phyloP scores from a whole-genome alignment of 2,888 invertebrate genomes.

The Laspeyria flexula region DNA sequence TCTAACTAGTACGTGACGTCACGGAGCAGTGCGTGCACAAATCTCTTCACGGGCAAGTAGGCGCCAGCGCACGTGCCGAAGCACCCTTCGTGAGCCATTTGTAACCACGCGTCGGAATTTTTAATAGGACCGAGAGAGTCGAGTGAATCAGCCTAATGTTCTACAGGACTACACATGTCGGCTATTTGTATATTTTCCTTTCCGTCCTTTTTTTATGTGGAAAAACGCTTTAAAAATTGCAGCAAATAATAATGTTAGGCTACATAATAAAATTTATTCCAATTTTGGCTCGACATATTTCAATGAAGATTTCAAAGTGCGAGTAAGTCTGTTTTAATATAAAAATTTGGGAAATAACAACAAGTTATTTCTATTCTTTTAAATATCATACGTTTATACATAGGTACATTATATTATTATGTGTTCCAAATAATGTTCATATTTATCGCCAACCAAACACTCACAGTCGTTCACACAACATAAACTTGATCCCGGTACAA shows the following conservation, averaged over 20 bases:
- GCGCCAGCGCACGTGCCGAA: slow-evolving; percentile 43
- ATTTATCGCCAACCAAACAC: slow-evolving; percentile 4
- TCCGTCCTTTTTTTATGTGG: not conserved
- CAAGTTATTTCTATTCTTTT: not conserved
- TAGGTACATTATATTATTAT: too few species aligned
- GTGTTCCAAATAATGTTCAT: too few species aligned
- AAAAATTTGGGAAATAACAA: too few species aligned
- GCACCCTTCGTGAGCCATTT: slow-evolving; percentile 39
- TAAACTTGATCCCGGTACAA: slow-evolving; percentile 16
- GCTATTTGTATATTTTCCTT: not conserved
- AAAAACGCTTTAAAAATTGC: too few species aligned
- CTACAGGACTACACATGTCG: slow-evolving; percentile 17
- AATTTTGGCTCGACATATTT: too few species aligned
- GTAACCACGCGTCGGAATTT: slow-evolving; percentile 55
- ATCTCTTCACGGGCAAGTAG: slow-evolving; percentile 30
- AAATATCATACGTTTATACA: too few species aligned
- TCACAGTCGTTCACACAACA: slow-evolving; percentile 21
- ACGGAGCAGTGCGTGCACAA: slow-evolving; percentile 34
- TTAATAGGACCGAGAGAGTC: slow-evolving; percentile 48
- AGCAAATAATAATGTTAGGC: too few species aligned
- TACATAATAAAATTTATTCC: too few species aligned
- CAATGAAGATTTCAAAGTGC: too few species aligned
- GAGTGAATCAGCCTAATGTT: slow-evolving; percentile 34
- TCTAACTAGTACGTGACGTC: slow-evolving; percentile 37
- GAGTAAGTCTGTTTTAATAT: too few species aligned